Evolutionary conservation across 2,888 invertebrate genomes (phyloP).

Genomic region (Sisyra nigra): DNA sequence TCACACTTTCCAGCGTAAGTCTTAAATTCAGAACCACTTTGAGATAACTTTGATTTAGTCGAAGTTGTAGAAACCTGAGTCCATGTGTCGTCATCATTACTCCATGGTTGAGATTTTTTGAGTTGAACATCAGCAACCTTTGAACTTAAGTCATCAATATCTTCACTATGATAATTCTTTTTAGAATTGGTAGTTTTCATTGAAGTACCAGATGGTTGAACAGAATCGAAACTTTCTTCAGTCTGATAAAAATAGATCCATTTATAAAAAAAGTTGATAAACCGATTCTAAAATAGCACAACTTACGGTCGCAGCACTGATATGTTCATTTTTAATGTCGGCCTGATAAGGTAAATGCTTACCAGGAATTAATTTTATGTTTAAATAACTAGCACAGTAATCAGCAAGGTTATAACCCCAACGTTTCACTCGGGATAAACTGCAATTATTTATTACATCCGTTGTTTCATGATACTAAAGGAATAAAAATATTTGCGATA

Average conservation of each 20-base stretch:
- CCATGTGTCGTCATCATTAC: not conserved
- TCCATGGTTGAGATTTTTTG: too few relatives aligned
- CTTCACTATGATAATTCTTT: too few relatives aligned
- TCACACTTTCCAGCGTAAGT: too few relatives aligned
- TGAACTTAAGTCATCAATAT: too few relatives aligned
- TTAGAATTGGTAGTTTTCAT: too few relatives aligned
- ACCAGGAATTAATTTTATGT: conserved; percentile 24
- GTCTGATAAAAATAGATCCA: too few relatives aligned
- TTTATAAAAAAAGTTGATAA: too few relatives aligned
- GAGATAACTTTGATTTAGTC: not conserved
- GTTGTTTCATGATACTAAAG: conserved; percentile 26
- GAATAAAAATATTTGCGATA: not conserved
- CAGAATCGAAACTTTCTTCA: too few relatives aligned
- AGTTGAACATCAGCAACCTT: not conserved
- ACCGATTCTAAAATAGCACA: too few relatives aligned
- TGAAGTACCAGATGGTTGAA: too few relatives aligned
- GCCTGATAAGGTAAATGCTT: conserved; percentile 25
- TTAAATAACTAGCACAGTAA: conserved; percentile 27
- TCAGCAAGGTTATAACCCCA: conserved; percentile 30
- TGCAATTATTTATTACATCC: conserved; percentile 25
- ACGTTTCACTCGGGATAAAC: conserved; percentile 26
- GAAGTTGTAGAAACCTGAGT: not conserved
- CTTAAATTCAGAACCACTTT: not conserved
- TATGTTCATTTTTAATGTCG: conserved; percentile 10
- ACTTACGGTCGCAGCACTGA: too few relatives aligned